Evolutionary conservation across 2,797 vertebrate genomes (phyloP).

Genomic region (Hippopotamyrus pictus): DNA sequence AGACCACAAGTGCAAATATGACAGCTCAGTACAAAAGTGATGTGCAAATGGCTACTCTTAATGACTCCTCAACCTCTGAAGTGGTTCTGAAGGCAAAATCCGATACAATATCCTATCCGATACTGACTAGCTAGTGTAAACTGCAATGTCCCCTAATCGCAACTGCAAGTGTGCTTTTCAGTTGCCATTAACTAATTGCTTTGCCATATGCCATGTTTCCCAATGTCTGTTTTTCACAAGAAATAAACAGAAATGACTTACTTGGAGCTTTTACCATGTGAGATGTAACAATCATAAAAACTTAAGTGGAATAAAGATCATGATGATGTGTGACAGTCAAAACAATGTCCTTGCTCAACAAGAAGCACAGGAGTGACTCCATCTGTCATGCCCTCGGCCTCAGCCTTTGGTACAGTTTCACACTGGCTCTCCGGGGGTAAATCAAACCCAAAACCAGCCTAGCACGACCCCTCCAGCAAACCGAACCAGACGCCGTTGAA

Average conservation of each 20-base stretch:
- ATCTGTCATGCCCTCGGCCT: slow-evolving; percentile 27
- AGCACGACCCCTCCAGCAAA: background rate
- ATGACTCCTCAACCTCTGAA: background rate
- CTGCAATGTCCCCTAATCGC: background rate
- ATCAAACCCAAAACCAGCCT: background rate
- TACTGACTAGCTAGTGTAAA: background rate
- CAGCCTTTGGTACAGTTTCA: slow-evolving; percentile 42
- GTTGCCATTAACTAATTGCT: background rate
- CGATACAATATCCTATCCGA: background rate
- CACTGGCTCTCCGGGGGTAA: background rate
- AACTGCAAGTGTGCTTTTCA: background rate
- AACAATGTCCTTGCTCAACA: slow-evolving; percentile 19
- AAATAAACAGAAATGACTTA: background rate
- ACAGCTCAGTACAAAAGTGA: background rate
- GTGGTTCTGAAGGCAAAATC: background rate
- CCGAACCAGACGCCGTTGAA: background rate
- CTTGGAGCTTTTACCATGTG: background rate
- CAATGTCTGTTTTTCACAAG: background rate
- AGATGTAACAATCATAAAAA: background rate
- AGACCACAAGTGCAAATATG: background rate
- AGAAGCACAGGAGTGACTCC: background rate
- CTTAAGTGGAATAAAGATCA: slow-evolving; percentile 22
- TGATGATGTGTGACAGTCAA: slow-evolving; percentile 12
- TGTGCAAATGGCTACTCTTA: background rate
- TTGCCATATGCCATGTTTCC: background rate